Evolutionary conservation across 2,888 invertebrate genomes (phyloP).

Genomic region (Pheosia tremula): DNA sequence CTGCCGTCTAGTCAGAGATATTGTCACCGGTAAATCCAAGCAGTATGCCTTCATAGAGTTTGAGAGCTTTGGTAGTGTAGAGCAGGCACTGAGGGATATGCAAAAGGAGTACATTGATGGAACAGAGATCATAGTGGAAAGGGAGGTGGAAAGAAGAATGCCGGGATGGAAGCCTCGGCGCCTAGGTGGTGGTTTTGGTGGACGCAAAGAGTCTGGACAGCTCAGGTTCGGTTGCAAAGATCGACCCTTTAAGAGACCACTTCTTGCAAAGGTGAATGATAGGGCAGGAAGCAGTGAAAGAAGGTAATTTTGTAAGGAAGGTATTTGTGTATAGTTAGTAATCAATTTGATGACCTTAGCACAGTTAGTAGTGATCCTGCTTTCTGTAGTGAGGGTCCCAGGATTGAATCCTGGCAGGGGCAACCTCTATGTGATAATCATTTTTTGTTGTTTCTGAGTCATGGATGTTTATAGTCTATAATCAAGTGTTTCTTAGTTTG

Average conservation of each 20-base stretch:
- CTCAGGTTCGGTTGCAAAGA: constrained; percentile 93
- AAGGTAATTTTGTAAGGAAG: neutral
- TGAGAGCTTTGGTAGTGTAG: constrained; percentile 84
- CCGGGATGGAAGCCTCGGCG: constrained; percentile 94
- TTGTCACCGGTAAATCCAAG: constrained; percentile 92
- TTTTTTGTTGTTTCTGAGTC: too few relatives aligned
- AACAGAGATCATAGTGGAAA: constrained; percentile 88
- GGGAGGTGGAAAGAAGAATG: constrained; percentile 88
- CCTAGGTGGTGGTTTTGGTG: constrained; percentile 95
- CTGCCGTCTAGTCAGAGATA: constrained; percentile 88
- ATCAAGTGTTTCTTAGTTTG: too few relatives aligned
- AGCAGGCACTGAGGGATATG: constrained; percentile 85
- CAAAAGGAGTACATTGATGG: constrained; percentile 87
- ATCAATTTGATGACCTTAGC: too few relatives aligned
- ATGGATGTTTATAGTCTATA: too few relatives aligned
- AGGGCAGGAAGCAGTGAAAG: neutral
- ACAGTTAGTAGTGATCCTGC: too few relatives aligned
- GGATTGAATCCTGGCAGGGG: too few relatives aligned
- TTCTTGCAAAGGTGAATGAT: constrained; percentile 36
- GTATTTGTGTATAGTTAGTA: neutral
- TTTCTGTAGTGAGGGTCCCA: too few relatives aligned
- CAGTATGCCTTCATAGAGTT: constrained; percentile 95
- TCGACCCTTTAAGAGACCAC: constrained; percentile 89
- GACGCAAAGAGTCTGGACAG: constrained; percentile 94
- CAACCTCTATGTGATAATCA: too few relatives aligned